These are phyloP conservation scores for Athetis lepigone DNA, from an alignment of 2,888 invertebrate genomes.

Conservation along the genomic window DNA sequence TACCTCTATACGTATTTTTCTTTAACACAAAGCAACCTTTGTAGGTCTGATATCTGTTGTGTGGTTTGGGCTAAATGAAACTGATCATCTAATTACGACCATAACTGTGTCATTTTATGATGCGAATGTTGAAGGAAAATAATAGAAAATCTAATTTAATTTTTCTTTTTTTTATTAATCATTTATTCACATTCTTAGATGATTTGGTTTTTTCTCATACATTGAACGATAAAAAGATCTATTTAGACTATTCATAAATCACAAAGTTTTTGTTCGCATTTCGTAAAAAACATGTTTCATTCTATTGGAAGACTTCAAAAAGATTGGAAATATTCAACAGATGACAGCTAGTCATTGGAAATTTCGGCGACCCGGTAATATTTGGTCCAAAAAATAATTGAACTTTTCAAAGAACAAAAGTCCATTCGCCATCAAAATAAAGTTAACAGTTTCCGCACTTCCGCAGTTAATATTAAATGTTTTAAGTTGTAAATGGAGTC, in stretches of 20 bases:
- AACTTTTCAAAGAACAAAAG: not conserved
- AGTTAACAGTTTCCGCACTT: conserved; percentile 6
- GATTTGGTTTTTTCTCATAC: not conserved
- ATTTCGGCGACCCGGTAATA: not conserved
- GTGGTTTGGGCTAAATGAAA: not conserved
- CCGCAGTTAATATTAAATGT: not conserved
- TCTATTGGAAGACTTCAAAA: conserved; percentile 18
- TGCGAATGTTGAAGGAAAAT: too few relatives aligned
- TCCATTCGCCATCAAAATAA: conserved; percentile 4
- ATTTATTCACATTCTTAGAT: too few relatives aligned
- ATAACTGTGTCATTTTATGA: not conserved
- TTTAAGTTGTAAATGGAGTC: conserved; percentile 31
- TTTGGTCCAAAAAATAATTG: not conserved
- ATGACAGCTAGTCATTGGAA: conserved; percentile 14
- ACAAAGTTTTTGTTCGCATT: not conserved
- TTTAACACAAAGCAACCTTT: conserved; percentile 69
- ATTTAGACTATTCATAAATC: not conserved
- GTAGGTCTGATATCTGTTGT: conserved; percentile 55
- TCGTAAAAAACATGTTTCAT: not conserved
- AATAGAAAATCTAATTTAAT: not conserved
- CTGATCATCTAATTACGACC: conserved; percentile 25
- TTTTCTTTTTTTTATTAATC: too few relatives aligned
- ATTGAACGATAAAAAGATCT: not conserved
- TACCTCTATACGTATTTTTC: conserved; percentile 70
- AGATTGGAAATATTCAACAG: conserved; percentile 1